Evolutionary conservation across 2,113 vertebrate genomes (phyloP).

Genomic region (Xiphophorus hellerii): DNA sequence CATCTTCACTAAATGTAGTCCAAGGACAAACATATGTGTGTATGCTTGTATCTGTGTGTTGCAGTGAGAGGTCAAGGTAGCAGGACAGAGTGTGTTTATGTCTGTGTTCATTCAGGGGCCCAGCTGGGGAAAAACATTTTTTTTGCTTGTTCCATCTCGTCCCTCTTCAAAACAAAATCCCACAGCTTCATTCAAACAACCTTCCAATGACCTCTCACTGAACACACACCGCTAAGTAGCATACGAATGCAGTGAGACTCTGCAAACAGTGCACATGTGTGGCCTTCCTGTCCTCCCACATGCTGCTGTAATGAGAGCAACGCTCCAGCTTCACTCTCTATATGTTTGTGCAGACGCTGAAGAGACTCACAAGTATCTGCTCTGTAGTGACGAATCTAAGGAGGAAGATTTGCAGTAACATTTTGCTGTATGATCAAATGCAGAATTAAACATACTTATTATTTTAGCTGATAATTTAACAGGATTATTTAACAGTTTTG

Average conservation of each 20-base stretch:
- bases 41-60: slow-evolving; percentile 17
- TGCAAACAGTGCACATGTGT: slow-evolving; percentile 31
- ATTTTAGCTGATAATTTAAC: background rate
- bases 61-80: slow-evolving; percentile 36
- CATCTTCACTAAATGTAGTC: background rate
- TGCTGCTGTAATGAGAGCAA: slow-evolving; percentile 42
- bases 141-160: slow-evolving; percentile 24
- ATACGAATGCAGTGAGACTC: slow-evolving; percentile 41
- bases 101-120: slow-evolving; percentile 44
- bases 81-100: slow-evolving; percentile 24
- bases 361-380: slow-evolving; percentile 15
- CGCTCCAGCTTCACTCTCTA: slow-evolving; percentile 11
- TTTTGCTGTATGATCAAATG: background rate
- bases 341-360: slow-evolving; percentile 5
- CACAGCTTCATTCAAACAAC: slow-evolving; percentile 41
- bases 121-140: slow-evolving; percentile 21
- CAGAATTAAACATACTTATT: too few species aligned
- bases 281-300: slow-evolving; percentile 28
- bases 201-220: slow-evolving; percentile 55
- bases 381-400: background rate
- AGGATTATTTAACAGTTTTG: background rate
- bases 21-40: slow-evolving; percentile 8
- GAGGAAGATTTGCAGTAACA: background rate
- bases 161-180: slow-evolving; percentile 62
- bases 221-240: slow-evolving; percentile 18